phyloP scores from a whole-genome alignment of 2,113 vertebrate genomes.

The Eidolon helvum region DNA sequence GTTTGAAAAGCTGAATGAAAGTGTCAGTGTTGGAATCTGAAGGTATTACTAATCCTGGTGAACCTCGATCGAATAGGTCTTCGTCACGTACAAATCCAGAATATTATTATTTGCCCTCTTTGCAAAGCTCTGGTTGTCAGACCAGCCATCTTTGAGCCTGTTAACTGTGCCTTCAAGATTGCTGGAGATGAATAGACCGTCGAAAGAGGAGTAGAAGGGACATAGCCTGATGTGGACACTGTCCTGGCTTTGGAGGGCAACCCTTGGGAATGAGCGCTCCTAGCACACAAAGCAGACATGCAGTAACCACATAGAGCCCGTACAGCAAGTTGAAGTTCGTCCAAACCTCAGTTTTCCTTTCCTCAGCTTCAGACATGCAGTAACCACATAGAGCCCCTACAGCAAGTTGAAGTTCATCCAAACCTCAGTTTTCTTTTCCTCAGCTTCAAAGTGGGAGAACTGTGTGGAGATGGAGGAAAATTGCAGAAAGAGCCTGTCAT shows the following conservation, averaged over 20 bases:
- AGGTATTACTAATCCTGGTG: rapidly evolving
- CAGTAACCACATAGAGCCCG: rapidly evolving
- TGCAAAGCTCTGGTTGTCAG: not conserved
- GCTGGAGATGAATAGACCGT: not conserved
- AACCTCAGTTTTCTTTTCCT: not conserved
- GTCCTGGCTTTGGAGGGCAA: not conserved
- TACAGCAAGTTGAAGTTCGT: not conserved
- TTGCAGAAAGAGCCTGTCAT: rapidly evolving
- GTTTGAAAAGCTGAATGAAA: not conserved
- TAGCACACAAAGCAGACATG: rapidly evolving
- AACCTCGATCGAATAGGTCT: not conserved
- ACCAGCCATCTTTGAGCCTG: rapidly evolving
- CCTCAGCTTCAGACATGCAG: not conserved
- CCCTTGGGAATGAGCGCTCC: no score
- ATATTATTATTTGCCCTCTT: not conserved
- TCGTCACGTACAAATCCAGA: not conserved
- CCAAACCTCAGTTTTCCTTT: not conserved
- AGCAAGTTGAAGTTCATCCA: not conserved
- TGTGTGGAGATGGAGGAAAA: not conserved
- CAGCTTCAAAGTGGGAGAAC: not conserved
- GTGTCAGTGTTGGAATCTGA: rapidly evolving
- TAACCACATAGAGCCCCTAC: rapidly evolving
- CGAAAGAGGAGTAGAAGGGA: rapidly evolving
- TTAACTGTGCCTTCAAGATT: not conserved
- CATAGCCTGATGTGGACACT: rapidly evolving